These are phyloP conservation scores for Ophioninae sp. DNA, from an alignment of 2,888 invertebrate species.

Conservation along the genomic window DNA sequence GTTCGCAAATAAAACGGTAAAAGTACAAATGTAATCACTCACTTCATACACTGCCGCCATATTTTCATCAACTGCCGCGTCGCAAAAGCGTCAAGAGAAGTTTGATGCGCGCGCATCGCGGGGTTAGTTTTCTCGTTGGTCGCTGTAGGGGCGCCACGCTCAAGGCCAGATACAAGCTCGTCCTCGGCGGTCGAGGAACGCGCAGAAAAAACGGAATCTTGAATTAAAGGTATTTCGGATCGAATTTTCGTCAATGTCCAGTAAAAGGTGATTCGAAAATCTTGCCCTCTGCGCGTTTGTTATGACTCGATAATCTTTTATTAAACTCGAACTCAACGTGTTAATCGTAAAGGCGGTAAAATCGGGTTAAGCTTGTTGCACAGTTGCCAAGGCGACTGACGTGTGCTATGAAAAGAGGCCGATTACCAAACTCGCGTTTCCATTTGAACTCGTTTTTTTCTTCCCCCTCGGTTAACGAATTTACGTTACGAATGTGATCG, in stretches of 20 bases:
- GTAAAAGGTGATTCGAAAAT: conserved; percentile 56
- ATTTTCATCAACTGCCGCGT: neutral
- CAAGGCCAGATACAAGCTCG: conserved; percentile 65
- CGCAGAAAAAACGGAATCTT: conserved; percentile 70
- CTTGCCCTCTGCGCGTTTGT: conserved; percentile 42
- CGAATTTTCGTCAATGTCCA: conserved; percentile 28
- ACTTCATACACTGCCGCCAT: neutral
- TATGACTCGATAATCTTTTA: conserved; percentile 20
- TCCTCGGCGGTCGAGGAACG: conserved; percentile 61
- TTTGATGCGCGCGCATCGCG: neutral
- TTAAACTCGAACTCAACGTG: neutral
- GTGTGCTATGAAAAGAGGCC: conserved; percentile 69
- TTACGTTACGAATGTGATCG: conserved; percentile 61
- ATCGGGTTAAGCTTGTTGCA: conserved; percentile 73
- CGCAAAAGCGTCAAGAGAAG: neutral
- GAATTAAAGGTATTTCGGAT: conserved; percentile 69
- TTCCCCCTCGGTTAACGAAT: conserved; percentile 46
- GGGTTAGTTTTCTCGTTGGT: neutral
- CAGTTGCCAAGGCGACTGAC: conserved; percentile 77
- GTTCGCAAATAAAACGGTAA: too few relatives aligned
- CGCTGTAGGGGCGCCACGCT: conserved; percentile 63
- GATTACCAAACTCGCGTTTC: conserved; percentile 55
- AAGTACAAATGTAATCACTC: neutral
- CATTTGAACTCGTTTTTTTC: conserved; percentile 46
- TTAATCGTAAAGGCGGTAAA: conserved; percentile 56